Base-by-base conservation (phyloP, 1,140 invertebrate species). In the Paracyclopina nana region DNA sequence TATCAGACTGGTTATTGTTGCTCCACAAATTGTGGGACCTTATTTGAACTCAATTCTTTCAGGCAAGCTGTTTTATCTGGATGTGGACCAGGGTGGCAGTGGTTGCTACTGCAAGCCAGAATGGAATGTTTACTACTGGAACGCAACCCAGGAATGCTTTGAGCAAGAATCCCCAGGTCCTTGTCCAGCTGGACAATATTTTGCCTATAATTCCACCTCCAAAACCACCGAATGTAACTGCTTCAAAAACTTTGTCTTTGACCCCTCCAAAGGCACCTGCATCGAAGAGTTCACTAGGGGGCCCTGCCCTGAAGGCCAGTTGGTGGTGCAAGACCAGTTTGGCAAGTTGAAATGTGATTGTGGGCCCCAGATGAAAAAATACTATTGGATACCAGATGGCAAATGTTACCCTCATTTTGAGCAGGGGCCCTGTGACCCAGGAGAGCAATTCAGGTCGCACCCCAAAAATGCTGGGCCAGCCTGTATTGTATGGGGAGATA, bases 121-220 rank as follows among this genome's bases (percentile, higher is more conserved):
- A 4, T 61, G 60, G 60, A 57, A 58, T 9, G 56, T 59, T 12
- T 61, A 60, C 48, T 60, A 54, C 53, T 60, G 57, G 55, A 18
- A 46, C 9, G 51, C 53, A 26, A 55, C 58, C 16, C 51, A 53
- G 12, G 42, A 54, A 9, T 60, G 59, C 46, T 61, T 58, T 45
- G 60, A 61, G 45, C 59, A 60, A 42, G 59, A 61, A 25, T 60
- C 60, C 16, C 40, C 57, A 8, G 60, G 60, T 2, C 60, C 60
- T 6, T 61, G 60, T 48, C 51, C 55, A 4, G 50, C 18, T 4
- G 60, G 60, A 2, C 57, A 58, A 54, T 61, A 59, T 52, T 61
- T 61, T 48, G 55, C 56, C 26, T 61, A 57, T 50, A 61, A 61
- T 46, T 28, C 53, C 22, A 61, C 59, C 4, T 56, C 56, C 8